These are phyloP conservation scores for Alca torda DNA, from an alignment of 2,797 vertebrate species.

Conservation along the genomic window DNA sequence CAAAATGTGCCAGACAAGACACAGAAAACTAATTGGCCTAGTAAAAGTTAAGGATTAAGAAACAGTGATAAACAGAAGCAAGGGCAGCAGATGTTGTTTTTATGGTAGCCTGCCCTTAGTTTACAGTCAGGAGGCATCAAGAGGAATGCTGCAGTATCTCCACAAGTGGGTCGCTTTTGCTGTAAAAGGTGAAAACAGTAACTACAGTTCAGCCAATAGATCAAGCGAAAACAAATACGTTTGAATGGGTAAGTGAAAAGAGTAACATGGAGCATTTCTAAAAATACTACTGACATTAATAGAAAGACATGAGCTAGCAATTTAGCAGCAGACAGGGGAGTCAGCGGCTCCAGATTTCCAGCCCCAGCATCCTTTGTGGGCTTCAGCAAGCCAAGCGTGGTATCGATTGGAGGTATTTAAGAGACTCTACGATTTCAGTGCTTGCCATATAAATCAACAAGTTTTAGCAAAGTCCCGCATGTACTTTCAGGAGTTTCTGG, in stretches of 20 bases:
- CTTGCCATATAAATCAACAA: background rate
- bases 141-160: background rate
- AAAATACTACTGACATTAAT: background rate
- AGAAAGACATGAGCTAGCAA: slow-evolving; percentile 22
- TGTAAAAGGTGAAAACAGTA: background rate
- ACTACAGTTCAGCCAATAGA: background rate
- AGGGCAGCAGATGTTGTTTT: background rate
- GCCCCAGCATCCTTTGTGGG: background rate
- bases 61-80: background rate
- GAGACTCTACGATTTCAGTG: background rate
- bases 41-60: background rate
- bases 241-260: background rate
- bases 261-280: background rate
- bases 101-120: background rate
- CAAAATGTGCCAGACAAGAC: background rate
- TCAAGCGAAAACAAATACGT: background rate
- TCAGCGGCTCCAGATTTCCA: background rate
- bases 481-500: background rate
- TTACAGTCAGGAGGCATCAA: background rate
- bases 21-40: background rate
- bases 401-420: background rate
- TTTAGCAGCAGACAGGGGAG: background rate
- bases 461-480: background rate
- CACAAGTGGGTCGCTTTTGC: background rate
- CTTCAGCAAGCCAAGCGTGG: background rate